phyloP scores from a whole-genome alignment of 2,113 vertebrate species.

The Morone chrysops region DNA sequence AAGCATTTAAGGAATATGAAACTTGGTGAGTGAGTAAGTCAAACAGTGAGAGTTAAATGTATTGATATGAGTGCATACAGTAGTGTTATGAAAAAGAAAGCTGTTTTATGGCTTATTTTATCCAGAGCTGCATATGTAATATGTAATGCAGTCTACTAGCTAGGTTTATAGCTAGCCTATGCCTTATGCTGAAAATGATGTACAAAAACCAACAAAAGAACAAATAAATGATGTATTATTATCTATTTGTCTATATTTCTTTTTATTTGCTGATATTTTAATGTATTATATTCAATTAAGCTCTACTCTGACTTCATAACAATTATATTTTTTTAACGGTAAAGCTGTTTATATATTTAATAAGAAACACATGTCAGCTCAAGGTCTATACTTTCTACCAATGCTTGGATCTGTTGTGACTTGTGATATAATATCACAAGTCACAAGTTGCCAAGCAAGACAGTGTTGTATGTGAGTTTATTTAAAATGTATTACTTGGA shows the following conservation, averaged over 20 bases:
- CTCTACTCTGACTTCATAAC: background rate
- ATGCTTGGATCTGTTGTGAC: background rate
- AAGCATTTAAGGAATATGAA: background rate
- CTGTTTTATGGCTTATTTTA: background rate
- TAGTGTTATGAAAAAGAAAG: background rate
- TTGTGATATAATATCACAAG: background rate
- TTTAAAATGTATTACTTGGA: background rate
- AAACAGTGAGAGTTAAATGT: background rate
- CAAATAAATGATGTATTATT: too few relatives aligned
- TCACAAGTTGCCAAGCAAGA: background rate
- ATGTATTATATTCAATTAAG: background rate
- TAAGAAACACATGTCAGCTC: background rate
- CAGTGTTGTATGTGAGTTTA: background rate
- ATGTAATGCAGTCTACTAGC: background rate
- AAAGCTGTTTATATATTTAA: background rate
- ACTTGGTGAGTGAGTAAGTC: background rate
- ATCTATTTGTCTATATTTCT: background rate
- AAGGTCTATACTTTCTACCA: background rate
- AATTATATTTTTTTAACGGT: background rate
- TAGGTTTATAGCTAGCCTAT: background rate
- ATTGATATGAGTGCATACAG: background rate
- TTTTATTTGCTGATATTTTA: background rate
- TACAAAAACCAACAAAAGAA: too few relatives aligned
- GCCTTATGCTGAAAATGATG: background rate
- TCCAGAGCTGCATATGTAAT: background rate